Percentiles rank a stretch among this genome's conserved stretches.
Conservation (phyloP, 1,140 invertebrate species). For the Ceratoteleas bidentatus region DNA sequence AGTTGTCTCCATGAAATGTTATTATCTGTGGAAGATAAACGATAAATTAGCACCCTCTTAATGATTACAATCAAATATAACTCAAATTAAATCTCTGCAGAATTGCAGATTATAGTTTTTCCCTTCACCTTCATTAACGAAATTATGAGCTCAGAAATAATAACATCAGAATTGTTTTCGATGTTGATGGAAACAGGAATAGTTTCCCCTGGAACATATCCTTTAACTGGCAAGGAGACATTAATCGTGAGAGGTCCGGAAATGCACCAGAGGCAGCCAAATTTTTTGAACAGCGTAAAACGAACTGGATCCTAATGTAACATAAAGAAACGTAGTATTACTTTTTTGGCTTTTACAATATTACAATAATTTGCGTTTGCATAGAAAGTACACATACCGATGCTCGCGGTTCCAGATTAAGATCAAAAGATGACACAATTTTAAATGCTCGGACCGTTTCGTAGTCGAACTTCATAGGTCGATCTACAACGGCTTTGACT, state of each 20-base stretch:
- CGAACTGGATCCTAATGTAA: conserved; percentile 83
- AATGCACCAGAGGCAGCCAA: conserved; percentile 87
- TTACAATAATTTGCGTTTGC: no score
- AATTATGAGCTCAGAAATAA: conserved; percentile 83
- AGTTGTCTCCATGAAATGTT: no score
- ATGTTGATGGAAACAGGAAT: conserved; percentile 85
- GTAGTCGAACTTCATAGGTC: conserved; percentile 92
- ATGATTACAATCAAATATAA: no score
- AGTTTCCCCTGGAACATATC: conserved; percentile 86
- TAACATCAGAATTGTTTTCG: conserved; percentile 86
- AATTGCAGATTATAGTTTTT: no score
- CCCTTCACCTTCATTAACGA: conserved; percentile 76
- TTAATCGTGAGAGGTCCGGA: conserved; percentile 85
- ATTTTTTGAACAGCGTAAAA: conserved; percentile 85
- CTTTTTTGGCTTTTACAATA: no score
- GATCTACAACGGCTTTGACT: conserved; percentile 89
- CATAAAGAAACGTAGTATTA: no score
- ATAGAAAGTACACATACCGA: conserved; percentile 70
- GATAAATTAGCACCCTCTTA: no score
- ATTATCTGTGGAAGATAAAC: no score
- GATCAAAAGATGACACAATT: conserved; percentile 89
- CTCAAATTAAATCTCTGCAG: no score
- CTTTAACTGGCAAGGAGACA: conserved; percentile 84
- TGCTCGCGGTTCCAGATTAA: conserved; percentile 86
- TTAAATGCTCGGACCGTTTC: conserved; percentile 91